Evolutionary conservation across 2,113 vertebrate species (phyloP), one percentile per base, ranked within the genome.

Genomic region (Trochalopteron elliotii): DNA sequence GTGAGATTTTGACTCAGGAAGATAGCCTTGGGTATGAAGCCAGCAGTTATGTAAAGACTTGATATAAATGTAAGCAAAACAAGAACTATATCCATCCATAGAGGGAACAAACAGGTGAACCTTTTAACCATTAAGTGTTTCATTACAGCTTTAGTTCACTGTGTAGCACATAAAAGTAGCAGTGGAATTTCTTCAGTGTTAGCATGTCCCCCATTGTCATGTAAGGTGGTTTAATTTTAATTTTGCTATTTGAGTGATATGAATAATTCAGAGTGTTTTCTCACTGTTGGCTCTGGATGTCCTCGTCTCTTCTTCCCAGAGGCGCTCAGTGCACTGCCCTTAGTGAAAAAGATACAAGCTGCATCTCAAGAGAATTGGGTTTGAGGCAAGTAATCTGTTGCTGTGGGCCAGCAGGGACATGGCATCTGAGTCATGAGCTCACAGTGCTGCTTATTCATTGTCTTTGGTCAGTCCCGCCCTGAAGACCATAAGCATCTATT

Each of bases 261-360:
- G 83, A 97, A 96, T 96, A 96, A 96, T 96, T 95, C 80, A 93
- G 72, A 53, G 57, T 96, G 86, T 96, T 96, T 96, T 92, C 94
- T 94, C 90, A 96, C 95, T 91, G 90, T 92, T 0, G 0, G 45
- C 77, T 90, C 69, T 93, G 88, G 65, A 23, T 47, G 45, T 45
- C 83, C 80, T 96, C 21, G 0, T 14, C 69, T 94, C 42, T 52
- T 93, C 85, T 95, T 96, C 90, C 90, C 84, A 53, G 65, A 94
- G 90, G 94, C 10, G 0, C 72, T 71, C 65, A 42, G 83, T 69
- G 65, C 33, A 75, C 72, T 56, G 60, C 79, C 55, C 90, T 89
- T 55, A 77, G 52, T 78, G 71, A 75, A 64, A 90, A 86, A 78
- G 76, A 86, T 64, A 83, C 60, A 82, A 76, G 53, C 45, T 87